A percentile compares a stretch with the other conserved stretches of the same genome.
Evolutionary conservation across 2,888 invertebrate genomes (phyloP).

Genomic region (Rhorus exstirpatorius): DNA sequence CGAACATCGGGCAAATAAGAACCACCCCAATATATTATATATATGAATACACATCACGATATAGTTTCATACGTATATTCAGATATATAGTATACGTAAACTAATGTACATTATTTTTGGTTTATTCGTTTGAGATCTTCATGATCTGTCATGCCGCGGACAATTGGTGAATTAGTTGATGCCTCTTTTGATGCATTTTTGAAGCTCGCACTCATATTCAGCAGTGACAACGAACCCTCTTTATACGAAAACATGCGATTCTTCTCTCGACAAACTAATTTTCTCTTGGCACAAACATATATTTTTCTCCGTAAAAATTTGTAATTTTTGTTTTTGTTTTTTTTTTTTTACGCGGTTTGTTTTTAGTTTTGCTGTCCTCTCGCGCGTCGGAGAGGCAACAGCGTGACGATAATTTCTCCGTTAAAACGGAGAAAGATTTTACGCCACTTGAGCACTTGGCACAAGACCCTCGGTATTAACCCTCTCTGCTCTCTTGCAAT

Average conservation of each 20-base stretch:
- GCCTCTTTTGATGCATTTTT: conserved; percentile 36
- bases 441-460: conserved; percentile 74
- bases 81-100: neutral
- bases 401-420: conserved; percentile 65
- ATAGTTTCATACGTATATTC: neutral
- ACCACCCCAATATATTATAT: too few species aligned
- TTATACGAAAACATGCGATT: neutral
- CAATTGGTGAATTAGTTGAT: conserved; percentile 57
- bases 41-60: too few species aligned
- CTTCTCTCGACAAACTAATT: neutral
- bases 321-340: neutral
- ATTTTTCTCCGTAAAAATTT: neutral
- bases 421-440: conserved; percentile 73
- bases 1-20: too few species aligned
- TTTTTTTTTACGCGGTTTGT: neutral
- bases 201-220: neutral
- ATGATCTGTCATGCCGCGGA: conserved; percentile 49
- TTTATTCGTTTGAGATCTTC: conserved; percentile 36
- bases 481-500: conserved; percentile 40
- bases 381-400: conserved; percentile 11
- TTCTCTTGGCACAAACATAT: neutral
- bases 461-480: conserved; percentile 63
- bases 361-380: conserved; percentile 16
- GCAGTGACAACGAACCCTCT: neutral
- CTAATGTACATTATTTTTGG: neutral